phyloP scores from a whole-genome alignment of 2,888 invertebrate species.

The Serrognathus titanus region DNA sequence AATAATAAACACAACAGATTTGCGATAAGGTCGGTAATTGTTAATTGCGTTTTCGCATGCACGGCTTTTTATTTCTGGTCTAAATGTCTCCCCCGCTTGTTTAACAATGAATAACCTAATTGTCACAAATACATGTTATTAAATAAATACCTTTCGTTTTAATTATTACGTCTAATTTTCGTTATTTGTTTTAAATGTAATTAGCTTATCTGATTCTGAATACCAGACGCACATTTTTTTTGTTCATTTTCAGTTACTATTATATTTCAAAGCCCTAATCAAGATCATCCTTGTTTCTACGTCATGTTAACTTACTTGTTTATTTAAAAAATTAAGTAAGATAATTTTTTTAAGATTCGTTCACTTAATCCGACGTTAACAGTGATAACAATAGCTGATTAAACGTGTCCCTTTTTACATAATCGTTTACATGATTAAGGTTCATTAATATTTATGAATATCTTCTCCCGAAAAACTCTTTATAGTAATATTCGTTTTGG shows the following conservation, averaged over 20 bases:
- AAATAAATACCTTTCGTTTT: constrained; percentile 22
- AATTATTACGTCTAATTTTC: constrained; percentile 1
- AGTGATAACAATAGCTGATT: constrained; percentile 12
- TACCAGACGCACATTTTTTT: background rate
- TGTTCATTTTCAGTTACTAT: background rate
- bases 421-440: constrained; percentile 2
- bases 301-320: too few relatives aligned
- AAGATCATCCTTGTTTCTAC: too few relatives aligned
- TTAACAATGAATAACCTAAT: constrained; percentile 37
- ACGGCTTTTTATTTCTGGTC: constrained; percentile 31
- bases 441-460: constrained; percentile 16
- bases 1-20: constrained; percentile 52
- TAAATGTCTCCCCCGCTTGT: constrained; percentile 41
- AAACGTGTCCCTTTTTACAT: constrained; percentile 3
- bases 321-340: background rate
- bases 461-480: too few relatives aligned
- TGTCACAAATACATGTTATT: constrained; percentile 24
- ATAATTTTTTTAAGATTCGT: background rate
- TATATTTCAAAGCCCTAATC: background rate
- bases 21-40: constrained; percentile 50
- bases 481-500: too few relatives aligned
- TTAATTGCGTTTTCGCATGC: constrained; percentile 52
- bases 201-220: background rate
- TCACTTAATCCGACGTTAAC: constrained; percentile 10
- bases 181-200: background rate